A percentile compares a stretch with the other conserved stretches of the same genome.
Conservation (phyloP, 2,113 vertebrate species). For the Elachura formosa region DNA sequence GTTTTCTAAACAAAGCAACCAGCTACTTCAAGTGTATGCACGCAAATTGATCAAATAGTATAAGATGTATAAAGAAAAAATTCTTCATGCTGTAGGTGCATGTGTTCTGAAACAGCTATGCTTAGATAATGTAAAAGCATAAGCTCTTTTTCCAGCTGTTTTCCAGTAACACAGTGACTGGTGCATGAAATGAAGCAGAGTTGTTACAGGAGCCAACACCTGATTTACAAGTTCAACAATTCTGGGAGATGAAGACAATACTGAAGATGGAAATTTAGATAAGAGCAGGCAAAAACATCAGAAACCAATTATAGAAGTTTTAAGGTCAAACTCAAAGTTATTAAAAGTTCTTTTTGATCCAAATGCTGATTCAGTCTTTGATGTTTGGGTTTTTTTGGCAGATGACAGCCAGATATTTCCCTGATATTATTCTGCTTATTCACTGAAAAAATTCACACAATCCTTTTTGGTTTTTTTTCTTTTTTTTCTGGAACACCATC, state of each 20-base stretch:
- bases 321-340: neutral
- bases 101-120: neutral
- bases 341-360: neutral
- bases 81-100: neutral
- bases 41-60: neutral
- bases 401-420: neutral
- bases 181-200: neutral
- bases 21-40: neutral
- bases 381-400: neutral
- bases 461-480: neutral
- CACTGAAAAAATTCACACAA: neutral
- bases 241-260: neutral
- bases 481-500: neutral
- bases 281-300: neutral
- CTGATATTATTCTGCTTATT: neutral
- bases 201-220: neutral
- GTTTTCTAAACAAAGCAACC: neutral
- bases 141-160: neutral
- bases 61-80: neutral
- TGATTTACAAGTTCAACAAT: neutral
- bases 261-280: neutral
- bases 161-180: neutral
- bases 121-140: neutral
- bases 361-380: neutral
- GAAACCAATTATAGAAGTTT: neutral